Evolutionary conservation across 1,140 invertebrate species (phyloP), one percentile per base, ranked within the genome.

Genomic region (Drosophila dunni): DNA sequence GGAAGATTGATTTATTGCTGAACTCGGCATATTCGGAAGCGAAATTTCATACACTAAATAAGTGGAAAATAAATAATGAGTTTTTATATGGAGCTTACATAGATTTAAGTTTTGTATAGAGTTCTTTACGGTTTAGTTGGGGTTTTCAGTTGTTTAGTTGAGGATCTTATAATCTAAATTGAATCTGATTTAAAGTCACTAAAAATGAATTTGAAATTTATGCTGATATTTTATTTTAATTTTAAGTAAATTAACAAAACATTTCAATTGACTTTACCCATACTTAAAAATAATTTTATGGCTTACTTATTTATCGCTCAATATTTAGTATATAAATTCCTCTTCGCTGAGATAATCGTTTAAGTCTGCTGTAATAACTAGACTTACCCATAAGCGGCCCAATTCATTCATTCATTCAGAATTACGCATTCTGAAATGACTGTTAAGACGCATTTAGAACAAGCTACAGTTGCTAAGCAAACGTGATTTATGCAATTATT

Each of bases 401-500:
- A 13, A 46, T 53, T 53, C 50, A 53, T 51, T 42, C 50, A 53
- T 51, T 42, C 57, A 44, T 53, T 9, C 1, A 40, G 11, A 15
- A 70, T 56, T 53, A 67, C 38, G 54, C 50, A 62, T 46, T 38
- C 29, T 13, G 2, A 29, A 5, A 38, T 33, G 15, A 73, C 45
- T 53, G 15, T 9, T 63, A 63, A 56, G 75, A 50, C 74, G 74
- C 58, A 77, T 68, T 57, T 58, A 77, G 75, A 76, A 77, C 75
- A 58, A 44, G 75, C 54, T 75, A 17, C 45, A 50, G 42, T 54
- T 67, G 51, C 50, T 36, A 50, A 44, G 36, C 34, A n/a, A 70
- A 58, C 53, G 64, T 29, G 70, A 61, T 45, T 75, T 51, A 64
- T 38, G 58, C 36, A 63, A 48, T 44, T 33, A 29, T 46, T 61